Evolutionary conservation across 2,113 vertebrate species (phyloP).

Genomic region (Glaucomys volans): DNA sequence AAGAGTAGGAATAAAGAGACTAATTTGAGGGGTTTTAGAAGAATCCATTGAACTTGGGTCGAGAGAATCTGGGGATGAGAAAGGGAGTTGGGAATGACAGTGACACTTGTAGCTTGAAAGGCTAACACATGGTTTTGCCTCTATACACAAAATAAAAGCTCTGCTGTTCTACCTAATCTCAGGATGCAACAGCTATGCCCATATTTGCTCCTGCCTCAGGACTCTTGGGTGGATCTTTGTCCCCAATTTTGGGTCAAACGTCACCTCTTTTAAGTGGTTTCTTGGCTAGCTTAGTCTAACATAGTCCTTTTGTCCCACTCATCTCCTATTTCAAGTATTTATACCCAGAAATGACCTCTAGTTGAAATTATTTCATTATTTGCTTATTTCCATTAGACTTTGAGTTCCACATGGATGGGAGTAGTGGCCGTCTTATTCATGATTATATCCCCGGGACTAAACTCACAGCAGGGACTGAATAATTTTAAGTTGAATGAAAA

Average conservation of each 20-base stretch:
- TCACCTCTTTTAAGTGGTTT: neutral
- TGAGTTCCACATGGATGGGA: neutral
- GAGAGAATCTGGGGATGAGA: neutral
- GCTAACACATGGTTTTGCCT: neutral
- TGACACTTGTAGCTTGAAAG: neutral
- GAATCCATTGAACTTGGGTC: neutral
- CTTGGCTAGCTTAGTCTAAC: neutral
- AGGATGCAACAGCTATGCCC: neutral
- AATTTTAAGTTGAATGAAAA: constrained; percentile 16
- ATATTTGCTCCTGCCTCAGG: neutral
- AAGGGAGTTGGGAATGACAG: neutral
- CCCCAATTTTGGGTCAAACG: neutral
- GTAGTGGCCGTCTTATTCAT: neutral
- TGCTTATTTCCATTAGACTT: neutral
- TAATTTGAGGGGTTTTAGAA: neutral
- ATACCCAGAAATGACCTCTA: neutral
- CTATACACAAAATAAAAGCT: neutral
- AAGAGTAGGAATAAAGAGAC: neutral
- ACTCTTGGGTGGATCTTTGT: neutral
- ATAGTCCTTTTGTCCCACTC: neutral
- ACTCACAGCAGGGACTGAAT: neutral
- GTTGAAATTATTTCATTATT: neutral
- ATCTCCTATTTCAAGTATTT: neutral
- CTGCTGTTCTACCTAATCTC: neutral
- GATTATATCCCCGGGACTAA: neutral